A percentile compares a stretch with the other conserved stretches of the same genome.
Conservation (phyloP, 2,113 vertebrate genomes). For the Procavia capensis region DNA sequence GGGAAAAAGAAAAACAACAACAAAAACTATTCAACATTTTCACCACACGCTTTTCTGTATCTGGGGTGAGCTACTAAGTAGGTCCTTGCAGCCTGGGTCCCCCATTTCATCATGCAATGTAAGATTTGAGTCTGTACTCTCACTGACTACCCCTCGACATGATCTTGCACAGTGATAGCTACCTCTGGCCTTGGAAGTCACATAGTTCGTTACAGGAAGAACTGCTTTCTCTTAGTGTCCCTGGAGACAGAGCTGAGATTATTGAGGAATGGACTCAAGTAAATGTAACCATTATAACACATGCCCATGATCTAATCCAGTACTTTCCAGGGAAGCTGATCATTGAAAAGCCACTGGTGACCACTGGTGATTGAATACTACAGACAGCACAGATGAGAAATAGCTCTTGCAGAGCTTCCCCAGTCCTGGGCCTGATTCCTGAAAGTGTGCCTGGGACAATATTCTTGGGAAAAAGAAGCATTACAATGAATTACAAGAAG, state of each 20-base stretch:
- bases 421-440: not conserved
- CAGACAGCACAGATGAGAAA: constrained; percentile 39
- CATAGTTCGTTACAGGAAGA: not conserved
- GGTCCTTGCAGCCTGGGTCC: no score
- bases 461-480: no score
- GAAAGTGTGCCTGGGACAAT: not conserved
- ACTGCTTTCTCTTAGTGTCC: not conserved
- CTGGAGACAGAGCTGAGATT: not conserved
- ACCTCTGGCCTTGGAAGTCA: not conserved
- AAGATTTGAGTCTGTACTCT: no score
- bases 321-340: constrained; percentile 13
- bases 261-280: not conserved
- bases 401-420: not conserved
- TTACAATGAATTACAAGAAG: no score
- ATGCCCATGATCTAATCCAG: not conserved
- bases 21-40: no score
- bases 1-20: no score
- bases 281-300: not conserved
- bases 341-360: not conserved
- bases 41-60: not conserved
- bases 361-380: not conserved
- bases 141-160: no score
- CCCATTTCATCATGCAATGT: no score
- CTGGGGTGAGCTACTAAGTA: no score
- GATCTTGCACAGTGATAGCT: not conserved